Percentiles rank a stretch among this genome's conserved stretches.
phyloP scores from a whole-genome alignment of 2,113 vertebrate species.

The Nothobranchius furzeri region DNA sequence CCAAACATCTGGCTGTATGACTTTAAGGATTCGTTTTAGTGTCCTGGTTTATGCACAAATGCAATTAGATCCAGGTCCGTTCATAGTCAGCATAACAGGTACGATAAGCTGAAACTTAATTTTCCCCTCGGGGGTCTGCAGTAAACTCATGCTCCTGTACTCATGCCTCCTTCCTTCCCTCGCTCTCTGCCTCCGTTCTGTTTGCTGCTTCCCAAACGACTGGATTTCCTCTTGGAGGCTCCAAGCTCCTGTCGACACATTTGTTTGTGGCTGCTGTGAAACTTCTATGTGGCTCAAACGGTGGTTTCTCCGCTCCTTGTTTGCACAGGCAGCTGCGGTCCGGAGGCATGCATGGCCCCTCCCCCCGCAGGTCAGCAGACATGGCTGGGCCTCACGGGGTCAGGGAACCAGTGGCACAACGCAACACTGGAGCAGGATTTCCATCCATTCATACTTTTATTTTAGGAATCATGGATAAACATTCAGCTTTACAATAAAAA shows the following conservation, averaged over 20 bases:
- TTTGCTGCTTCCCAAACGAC: conserved; percentile 1
- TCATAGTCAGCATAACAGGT: conserved; percentile 56
- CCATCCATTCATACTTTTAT: background rate
- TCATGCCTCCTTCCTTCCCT: conserved; percentile 29
- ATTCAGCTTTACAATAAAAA: background rate
- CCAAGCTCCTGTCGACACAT: conserved; percentile 28
- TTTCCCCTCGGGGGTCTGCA: conserved; percentile 49
- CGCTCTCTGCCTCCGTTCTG: conserved; percentile 7
- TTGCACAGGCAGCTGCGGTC: conserved; percentile 67
- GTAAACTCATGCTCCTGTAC: conserved; percentile 47
- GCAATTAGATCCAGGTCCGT: conserved; percentile 61
- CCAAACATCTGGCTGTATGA: conserved; percentile 38
- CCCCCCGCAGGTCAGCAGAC: conserved; percentile 65
- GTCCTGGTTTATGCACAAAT: conserved; percentile 59
- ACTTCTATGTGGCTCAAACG: conserved; percentile 43
- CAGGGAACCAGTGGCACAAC: conserved; percentile 58
- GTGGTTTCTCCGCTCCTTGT: conserved; percentile 58
- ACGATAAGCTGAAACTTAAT: conserved; percentile 60
- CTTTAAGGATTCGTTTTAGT: conserved; percentile 55
- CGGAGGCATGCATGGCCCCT: conserved; percentile 71
- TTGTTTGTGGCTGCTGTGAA: conserved; percentile 36
- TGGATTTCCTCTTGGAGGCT: conserved; percentile 15
- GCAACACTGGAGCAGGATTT: conserved; percentile 17
- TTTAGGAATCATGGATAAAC: background rate
- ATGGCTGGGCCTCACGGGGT: conserved; percentile 58